Evolutionary conservation across 2,797 vertebrate species (phyloP).

Genomic region (Pitangus sulphuratus): DNA sequence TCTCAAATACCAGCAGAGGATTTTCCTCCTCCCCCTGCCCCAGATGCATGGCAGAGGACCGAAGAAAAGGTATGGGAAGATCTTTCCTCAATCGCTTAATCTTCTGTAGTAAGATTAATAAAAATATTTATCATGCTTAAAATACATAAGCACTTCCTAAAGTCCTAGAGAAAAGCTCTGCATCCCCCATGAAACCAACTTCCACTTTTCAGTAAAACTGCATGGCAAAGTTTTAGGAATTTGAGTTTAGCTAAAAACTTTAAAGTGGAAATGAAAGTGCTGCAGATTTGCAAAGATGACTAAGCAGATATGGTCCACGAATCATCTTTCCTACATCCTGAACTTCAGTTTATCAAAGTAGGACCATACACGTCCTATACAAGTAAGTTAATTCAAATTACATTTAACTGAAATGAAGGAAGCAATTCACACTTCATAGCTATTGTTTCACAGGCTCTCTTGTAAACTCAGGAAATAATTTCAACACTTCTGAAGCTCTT

Average conservation of each 20-base stretch:
- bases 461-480: slow-evolving; percentile 60
- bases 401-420: slow-evolving; percentile 43
- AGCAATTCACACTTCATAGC: slow-evolving; percentile 50
- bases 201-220: not conserved
- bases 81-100: not conserved
- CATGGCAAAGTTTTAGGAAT: not conserved
- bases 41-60: not conserved
- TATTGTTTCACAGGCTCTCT: slow-evolving; percentile 47
- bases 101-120: not conserved
- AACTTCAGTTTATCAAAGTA: not conserved
- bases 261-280: not conserved
- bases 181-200: accelerated
- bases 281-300: not conserved
- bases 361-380: not conserved
- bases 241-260: not conserved
- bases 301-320: not conserved
- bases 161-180: not conserved
- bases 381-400: slow-evolving; percentile 36
- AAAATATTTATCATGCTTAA: not conserved
- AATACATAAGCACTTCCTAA: not conserved
- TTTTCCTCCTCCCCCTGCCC: not conserved
- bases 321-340: not conserved
- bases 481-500: slow-evolving; percentile 51
- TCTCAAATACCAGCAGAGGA: not conserved
- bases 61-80: not conserved